phyloP scores from a whole-genome alignment of 2,888 invertebrate genomes.

The Myopa tessellatipennis region DNA sequence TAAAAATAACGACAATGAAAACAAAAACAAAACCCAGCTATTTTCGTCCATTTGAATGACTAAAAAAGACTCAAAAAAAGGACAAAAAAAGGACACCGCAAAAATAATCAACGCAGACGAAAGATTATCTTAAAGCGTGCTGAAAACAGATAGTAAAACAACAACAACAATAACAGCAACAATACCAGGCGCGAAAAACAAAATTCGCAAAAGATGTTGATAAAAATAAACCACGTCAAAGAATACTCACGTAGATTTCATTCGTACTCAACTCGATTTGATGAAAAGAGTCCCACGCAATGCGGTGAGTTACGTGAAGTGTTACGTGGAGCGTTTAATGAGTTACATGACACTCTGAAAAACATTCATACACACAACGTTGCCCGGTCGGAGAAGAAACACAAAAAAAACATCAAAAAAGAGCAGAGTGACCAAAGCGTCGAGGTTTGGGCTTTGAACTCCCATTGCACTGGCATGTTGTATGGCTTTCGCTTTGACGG shows the following conservation, averaged over 20 bases:
- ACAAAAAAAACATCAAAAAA: too few relatives aligned
- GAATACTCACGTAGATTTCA: not conserved
- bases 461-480: not conserved
- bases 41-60: not conserved
- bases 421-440: not conserved
- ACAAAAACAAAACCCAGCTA: too few relatives aligned
- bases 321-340: not conserved
- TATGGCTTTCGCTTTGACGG: slow-evolving; percentile 1
- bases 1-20: not conserved
- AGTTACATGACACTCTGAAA: too few relatives aligned
- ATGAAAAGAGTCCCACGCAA: too few relatives aligned
- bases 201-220: not conserved
- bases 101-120: not conserved
- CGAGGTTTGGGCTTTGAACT: not conserved
- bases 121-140: not conserved
- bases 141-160: not conserved
- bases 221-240: not conserved
- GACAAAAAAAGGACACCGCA: not conserved
- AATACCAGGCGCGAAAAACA: not conserved
- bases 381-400: too few relatives aligned
- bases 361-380: too few relatives aligned
- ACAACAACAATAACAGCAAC: not conserved
- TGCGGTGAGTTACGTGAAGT: too few relatives aligned
- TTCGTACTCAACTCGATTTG: too few relatives aligned
- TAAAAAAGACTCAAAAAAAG: not conserved